Conservation (phyloP, 2,113 vertebrate genomes). For the Zootoca vivipara region DNA sequence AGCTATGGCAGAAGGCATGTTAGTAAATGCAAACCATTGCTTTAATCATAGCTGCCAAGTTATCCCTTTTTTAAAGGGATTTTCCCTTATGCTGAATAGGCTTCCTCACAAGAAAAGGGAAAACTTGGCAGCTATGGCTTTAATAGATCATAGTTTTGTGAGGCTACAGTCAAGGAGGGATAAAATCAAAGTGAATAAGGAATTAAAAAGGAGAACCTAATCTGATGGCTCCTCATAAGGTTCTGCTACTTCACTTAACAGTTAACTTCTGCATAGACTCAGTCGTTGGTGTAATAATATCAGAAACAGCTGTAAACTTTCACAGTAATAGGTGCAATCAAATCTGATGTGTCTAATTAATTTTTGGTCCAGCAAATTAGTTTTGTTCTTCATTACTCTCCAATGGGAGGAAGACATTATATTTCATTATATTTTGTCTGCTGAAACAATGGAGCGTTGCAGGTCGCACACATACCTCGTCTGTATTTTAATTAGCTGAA, state of each 20-base stretch:
- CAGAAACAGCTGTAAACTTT: constrained; percentile 75
- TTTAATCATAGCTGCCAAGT: no score
- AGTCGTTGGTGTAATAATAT: constrained; percentile 60
- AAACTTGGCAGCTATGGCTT: no score
- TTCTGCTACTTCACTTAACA: constrained; percentile 53
- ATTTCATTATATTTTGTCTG: constrained; percentile 81
- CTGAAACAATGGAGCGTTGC: constrained; percentile 71
- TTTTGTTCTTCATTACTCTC: constrained; percentile 82
- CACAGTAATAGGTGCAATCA: constrained; percentile 75
- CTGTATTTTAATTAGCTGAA: constrained; percentile 76
- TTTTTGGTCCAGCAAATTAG: constrained; percentile 82
- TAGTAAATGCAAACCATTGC: not conserved
- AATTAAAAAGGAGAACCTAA: constrained; percentile 20
- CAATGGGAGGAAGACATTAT: constrained; percentile 77
- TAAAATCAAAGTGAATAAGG: not conserved
- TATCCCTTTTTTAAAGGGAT: no score
- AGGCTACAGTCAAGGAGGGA: not conserved
- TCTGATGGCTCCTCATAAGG: constrained; percentile 30
- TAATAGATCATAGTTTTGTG: not conserved
- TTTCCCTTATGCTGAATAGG: no score
- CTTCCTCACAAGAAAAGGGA: no score
- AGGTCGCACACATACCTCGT: constrained; percentile 67
- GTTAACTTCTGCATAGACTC: constrained; percentile 52
- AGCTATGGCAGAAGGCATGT: not conserved
- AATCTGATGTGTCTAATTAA: constrained; percentile 83